Conservation (phyloP, 2,888 invertebrate genomes). For the Cantharis lateralis region DNA sequence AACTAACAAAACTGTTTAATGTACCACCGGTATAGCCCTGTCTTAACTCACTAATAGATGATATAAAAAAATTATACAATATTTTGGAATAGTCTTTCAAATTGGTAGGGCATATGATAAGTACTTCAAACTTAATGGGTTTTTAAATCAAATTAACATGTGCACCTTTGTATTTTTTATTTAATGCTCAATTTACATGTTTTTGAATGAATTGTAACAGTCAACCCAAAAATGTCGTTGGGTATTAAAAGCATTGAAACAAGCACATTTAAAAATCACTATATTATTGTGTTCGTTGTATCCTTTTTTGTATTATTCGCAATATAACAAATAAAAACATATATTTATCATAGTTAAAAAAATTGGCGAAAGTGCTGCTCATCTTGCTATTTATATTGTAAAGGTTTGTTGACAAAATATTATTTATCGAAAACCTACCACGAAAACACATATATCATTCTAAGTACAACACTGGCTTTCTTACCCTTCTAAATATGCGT, state of each 20-base stretch:
- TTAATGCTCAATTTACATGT: too few species aligned
- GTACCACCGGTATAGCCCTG: not conserved
- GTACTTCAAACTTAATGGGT: too few species aligned
- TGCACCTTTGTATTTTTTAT: too few species aligned
- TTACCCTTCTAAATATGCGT: slow-evolving; percentile 24
- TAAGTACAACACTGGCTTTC: slow-evolving; percentile 27
- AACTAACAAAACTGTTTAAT: slow-evolving; percentile 24
- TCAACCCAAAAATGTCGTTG: too few species aligned
- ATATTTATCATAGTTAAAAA: slow-evolving; percentile 30
- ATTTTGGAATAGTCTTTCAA: too few species aligned
- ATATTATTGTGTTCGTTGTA: slow-evolving; percentile 8
- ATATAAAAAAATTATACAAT: not conserved
- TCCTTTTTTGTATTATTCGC: slow-evolving; percentile 23
- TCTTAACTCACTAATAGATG: not conserved
- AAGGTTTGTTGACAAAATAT: slow-evolving; percentile 34
- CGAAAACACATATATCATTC: slow-evolving; percentile 32
- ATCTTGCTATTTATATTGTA: slow-evolving; percentile 28
- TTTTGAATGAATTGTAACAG: too few species aligned
- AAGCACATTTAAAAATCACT: not conserved
- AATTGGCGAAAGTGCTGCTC: slow-evolving; percentile 26
- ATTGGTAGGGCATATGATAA: too few species aligned
- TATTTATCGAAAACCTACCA: slow-evolving; percentile 30
- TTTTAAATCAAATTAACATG: too few species aligned
- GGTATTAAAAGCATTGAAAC: too few species aligned
- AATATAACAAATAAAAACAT: slow-evolving; percentile 22